Base-by-base conservation (phyloP, 2,113 vertebrate genomes). In the Machaerirhynchus nigripectus region DNA sequence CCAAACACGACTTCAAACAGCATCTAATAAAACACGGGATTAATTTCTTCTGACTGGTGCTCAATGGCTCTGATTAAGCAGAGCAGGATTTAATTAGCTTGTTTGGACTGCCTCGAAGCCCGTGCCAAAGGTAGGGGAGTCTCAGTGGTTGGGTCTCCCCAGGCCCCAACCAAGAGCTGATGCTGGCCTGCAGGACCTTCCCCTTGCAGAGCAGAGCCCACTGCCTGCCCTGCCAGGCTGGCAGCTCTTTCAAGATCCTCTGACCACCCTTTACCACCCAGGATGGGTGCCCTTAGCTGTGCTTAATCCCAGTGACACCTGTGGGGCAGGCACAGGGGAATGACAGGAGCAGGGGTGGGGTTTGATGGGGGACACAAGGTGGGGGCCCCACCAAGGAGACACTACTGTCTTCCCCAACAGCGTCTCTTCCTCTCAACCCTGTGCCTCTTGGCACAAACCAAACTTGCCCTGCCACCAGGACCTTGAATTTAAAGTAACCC, bases 1-100 rank as follows among this genome's bases (percentile, higher is more conserved):
- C 96, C 96, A 96, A 96, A 93, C n/a, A 23, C 40, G 20, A 68
- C 96, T 96, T 95, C 92, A 91, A 86, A 85, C 92, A 76, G 78
- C 90, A 90, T 96, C 94, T 97, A 97, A 96, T 97, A 96, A 95
- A 97, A 94, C 90, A 85, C 1, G 19, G 95, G 94, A 95, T 95
- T 96, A 93, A 95, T 95, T 95, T 95, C 85, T 96, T 90, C 94
- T 96, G 96, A 96, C 95, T 95, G 90, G 75, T 93, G 95, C 93
- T 96, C 95, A 88, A 90, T 96, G 94, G 90, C 92, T 97, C 95
- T 94, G 96, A 96, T 97, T 95, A 97, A 87, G 94, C 92, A 76
- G 94, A 93, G 95, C 90, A 83, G 94, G 84, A 92, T 96, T 96
- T 97, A 96, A 97, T 97, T 95, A 96, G 94, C 90, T 85, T 61